Conservation (phyloP, 2,888 invertebrate genomes). For the Carabus problematicus region DNA sequence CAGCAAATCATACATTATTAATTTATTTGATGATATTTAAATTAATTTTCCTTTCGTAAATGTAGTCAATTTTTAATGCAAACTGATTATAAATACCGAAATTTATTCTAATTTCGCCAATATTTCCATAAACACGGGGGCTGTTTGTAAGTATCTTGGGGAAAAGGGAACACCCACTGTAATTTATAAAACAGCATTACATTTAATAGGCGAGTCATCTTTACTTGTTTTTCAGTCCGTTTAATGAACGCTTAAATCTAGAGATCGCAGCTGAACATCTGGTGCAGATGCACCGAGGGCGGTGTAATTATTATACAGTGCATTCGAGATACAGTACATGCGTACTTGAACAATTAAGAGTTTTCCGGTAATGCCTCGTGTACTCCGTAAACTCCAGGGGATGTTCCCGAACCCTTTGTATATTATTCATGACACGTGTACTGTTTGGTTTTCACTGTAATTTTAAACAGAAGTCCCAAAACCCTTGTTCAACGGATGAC, state of each 20-base stretch:
- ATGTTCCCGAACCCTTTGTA: constrained; percentile 10
- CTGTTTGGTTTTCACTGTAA: constrained; percentile 30
- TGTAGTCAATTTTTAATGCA: no score
- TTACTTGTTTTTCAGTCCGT: constrained; percentile 29
- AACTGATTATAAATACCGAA: no score
- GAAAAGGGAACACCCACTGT: constrained; percentile 21
- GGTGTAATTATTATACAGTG: constrained; percentile 13
- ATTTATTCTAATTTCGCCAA: no score
- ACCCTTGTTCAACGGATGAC: no score
- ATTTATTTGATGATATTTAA: no score
- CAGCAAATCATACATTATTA: no score
- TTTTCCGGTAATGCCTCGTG: no score
- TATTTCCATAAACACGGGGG: no score
- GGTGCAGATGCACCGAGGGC: constrained; percentile 1
- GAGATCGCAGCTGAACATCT: not conserved
- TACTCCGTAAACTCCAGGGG: no score
- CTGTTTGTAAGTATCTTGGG: constrained; percentile 16
- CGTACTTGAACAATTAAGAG: constrained; percentile 20
- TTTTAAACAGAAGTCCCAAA: no score
- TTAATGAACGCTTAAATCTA: constrained; percentile 33
- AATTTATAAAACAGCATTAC: constrained; percentile 36
- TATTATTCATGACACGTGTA: constrained; percentile 29
- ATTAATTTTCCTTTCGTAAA: no score
- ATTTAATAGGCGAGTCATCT: constrained; percentile 34
- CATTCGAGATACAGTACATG: constrained; percentile 19